phyloP scores from a whole-genome alignment of 2,797 vertebrate species.

The Masticophis lateralis region DNA sequence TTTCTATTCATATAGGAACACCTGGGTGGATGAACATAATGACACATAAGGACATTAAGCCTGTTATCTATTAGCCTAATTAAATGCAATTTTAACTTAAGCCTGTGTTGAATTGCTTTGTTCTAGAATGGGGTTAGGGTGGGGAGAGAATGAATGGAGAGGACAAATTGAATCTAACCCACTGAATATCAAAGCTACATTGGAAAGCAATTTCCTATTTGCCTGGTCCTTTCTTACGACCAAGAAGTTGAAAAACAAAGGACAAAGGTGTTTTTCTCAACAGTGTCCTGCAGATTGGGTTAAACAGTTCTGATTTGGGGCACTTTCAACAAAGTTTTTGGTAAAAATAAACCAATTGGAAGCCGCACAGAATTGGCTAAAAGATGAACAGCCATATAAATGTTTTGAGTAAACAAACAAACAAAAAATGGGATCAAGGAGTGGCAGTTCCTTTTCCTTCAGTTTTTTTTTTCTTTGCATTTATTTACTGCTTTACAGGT shows the following conservation, averaged over 20 bases:
- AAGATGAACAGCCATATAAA: not conserved
- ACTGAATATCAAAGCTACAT: not conserved
- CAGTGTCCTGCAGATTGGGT: not conserved
- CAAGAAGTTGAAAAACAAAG: not conserved
- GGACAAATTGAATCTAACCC: not conserved
- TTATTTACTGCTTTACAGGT: not conserved
- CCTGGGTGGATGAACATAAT: not conserved
- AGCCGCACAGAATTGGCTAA: not conserved
- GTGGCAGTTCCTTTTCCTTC: not conserved
- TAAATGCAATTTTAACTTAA: constrained; percentile 8
- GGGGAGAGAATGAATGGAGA: not conserved
- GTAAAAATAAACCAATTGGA: not conserved
- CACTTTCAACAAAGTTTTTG: not conserved
- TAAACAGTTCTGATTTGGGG: not conserved
- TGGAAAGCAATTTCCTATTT: not conserved
- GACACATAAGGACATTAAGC: not conserved
- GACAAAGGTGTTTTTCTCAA: not conserved
- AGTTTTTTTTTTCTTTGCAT: not conserved
- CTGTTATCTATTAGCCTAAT: constrained; percentile 1
- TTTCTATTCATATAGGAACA: constrained; percentile 1
- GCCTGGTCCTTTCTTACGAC: not conserved
- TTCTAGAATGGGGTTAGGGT: not conserved
- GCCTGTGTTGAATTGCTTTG: not conserved
- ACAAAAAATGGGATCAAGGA: not conserved
- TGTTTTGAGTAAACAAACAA: not conserved